Base-by-base conservation (phyloP, 2,113 vertebrate genomes). In the Ardeotis arabs region DNA sequence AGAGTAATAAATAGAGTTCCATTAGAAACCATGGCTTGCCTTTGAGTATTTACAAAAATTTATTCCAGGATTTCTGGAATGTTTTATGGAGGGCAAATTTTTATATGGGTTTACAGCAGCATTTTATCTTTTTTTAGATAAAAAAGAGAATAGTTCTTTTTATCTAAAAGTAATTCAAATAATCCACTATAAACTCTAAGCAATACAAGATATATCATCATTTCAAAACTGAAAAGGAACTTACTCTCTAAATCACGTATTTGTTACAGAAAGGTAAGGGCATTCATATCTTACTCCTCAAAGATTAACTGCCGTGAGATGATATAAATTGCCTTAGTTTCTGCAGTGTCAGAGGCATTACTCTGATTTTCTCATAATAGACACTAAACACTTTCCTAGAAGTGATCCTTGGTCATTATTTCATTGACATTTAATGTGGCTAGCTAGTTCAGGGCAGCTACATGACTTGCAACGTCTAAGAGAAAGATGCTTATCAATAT, bases 1-100 rank as follows among this genome's bases (percentile, higher is more conserved):
- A 96, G 90, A 98, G 87, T 75, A 93, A 90, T 63, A 96, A 78
- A 75, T 69, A 85, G 15, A 89, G 73, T 60, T 96, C 76, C 87
- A 78, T 91, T 84, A 94, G 93, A 96, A 97, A 96, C 67, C 92
- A 62, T 3, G 8, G 68, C 52, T 88, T 93, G 64, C 78, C 44
- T 94, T 95, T 95, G 77, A 95, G 39, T 37, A 45, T 89, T 93
- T 95, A 64, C 25, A 85, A 93, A 62, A 70, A 94, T 90, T 59
- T 95, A 72, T 75, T 49, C 27, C 64, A 75, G 68, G 68, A 50
- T 87, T 91, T 86, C 79, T 85, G n/a, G 56, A 68, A 91, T 83
- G 19, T 64, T 95, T 93, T 89, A 91, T 44, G 47, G 41, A 84
- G 39, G 84, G n/a, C 17, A 72, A 95, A 75, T 84, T 79, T 95